Evolutionary conservation across 2,888 invertebrate species (phyloP).

Genomic region (Ormyrus nitidulus): DNA sequence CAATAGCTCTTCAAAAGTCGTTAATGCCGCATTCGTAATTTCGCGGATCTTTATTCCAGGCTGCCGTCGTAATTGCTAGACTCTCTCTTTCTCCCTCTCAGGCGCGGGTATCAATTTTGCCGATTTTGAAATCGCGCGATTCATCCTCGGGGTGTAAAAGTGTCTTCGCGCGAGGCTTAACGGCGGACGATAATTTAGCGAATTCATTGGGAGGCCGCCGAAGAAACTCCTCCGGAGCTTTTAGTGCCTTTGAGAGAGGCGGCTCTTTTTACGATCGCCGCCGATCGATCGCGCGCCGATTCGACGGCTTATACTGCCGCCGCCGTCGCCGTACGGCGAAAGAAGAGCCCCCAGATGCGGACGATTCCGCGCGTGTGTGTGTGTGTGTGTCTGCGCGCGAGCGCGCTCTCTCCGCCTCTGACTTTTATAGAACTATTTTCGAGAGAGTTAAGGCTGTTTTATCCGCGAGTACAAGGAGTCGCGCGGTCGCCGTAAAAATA

Average conservation of each 20-base stretch:
- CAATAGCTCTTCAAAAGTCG: constrained; percentile 53
- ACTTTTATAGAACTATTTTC: too few species aligned
- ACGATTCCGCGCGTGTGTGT: background rate
- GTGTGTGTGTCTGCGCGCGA: too few species aligned
- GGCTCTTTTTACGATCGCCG: constrained; percentile 38
- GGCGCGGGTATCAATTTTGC: constrained; percentile 41
- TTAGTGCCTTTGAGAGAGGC: constrained; percentile 39
- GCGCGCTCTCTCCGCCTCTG: too few species aligned
- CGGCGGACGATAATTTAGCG: constrained; percentile 50
- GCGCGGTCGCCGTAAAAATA: background rate
- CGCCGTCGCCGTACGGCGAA: too few species aligned
- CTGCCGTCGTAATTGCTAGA: constrained; percentile 31
- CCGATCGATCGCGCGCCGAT: constrained; percentile 43
- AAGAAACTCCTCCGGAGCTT: constrained; percentile 18
- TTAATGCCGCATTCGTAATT: constrained; percentile 53
- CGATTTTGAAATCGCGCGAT: constrained; percentile 40
- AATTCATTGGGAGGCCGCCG: constrained; percentile 41
- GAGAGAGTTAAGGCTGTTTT: too few species aligned
- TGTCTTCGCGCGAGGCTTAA: constrained; percentile 42
- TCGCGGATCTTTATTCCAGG: constrained; percentile 47
- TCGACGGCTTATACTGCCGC: constrained; percentile 7
- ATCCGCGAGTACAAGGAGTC: too few species aligned
- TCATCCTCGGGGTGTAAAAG: constrained; percentile 42
- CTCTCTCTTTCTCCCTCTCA: background rate
- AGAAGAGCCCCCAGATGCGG: background rate